Evolutionary conservation across 2,888 invertebrate species (phyloP), one percentile per base, ranked within the genome.

Genomic region (Yponomeuta evonymella): DNA sequence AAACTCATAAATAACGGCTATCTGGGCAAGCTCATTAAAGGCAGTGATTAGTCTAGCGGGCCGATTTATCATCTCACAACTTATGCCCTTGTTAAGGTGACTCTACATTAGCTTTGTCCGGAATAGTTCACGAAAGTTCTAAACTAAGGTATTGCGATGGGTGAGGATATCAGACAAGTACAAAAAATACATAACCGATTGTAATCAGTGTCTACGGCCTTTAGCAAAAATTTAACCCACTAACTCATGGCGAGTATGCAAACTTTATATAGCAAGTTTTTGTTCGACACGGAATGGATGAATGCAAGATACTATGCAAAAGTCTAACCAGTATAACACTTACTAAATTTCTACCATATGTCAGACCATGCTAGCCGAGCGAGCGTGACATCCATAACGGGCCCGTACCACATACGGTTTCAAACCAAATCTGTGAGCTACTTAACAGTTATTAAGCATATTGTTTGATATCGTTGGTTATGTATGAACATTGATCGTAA

Each of bases 11-110:
- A 29, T 65, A 29, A 30, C 3, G 10, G 9, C 33, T 33, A 29
- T 65, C 65, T 12, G 51, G 51, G 33, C 23, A 65, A 30, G 29
- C 33, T 65, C 65, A 65, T 65, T 65, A 65, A 29, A 65, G 5
- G 5, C 30, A 65, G 33, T 65, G 65, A 65, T 65, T 65, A 65
- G 65, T 65, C 30, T 9, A 65, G 10, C 33, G 30, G 65, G 12
- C 65, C 65, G 33, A 65, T 65, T 65, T 30, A 65, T 58, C 51
- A 58, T 58, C 51, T 51, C 51, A 58, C 51, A 15, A 58, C 51
- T 58, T 58, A 58, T 58, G 51, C 51, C 15, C 51, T 58, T 58
- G 51, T 58, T 58, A 58, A 58, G 51, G 51, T 58, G 51, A 12
- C 51, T 8, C 12, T 15, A 51, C 51, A 12, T 12, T 23, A 12